A percentile compares a stretch with the other conserved stretches of the same genome.
phyloP scores from a whole-genome alignment of 2,113 vertebrate genomes.

The Sprattus sprattus region DNA sequence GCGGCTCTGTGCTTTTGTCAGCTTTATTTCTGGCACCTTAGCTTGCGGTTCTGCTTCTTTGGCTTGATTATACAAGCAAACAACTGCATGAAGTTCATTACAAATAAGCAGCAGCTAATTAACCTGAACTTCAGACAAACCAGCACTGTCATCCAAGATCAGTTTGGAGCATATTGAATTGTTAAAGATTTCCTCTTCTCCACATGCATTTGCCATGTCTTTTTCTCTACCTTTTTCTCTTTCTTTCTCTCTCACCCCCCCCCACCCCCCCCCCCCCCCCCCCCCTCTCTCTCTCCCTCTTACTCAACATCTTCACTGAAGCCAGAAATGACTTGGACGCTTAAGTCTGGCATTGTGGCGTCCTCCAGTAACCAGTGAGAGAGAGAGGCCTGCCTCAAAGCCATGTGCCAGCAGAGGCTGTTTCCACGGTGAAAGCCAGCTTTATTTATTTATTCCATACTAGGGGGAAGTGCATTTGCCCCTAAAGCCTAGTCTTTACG shows the following conservation, averaged over 20 bases:
- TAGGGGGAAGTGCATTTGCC: neutral
- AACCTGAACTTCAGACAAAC: constrained; percentile 96
- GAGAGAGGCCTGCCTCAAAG: constrained; percentile 71
- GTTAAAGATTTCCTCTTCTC: constrained; percentile 80
- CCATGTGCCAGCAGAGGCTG: constrained; percentile 73
- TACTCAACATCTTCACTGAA: constrained; percentile 80
- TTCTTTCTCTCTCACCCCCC: constrained; percentile 42
- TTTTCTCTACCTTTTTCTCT: constrained; percentile 15
- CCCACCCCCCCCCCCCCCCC: neutral
- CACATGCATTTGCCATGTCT: constrained; percentile 55
- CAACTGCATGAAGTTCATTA: constrained; percentile 99
- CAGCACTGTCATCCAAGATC: constrained; percentile 90
- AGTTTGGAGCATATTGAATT: constrained; percentile 89
- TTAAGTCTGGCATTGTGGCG: constrained; percentile 73
- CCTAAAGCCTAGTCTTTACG: neutral
- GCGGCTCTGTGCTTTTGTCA: constrained; percentile 95
- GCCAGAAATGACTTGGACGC: constrained; percentile 75
- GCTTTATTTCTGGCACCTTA: constrained; percentile 99
- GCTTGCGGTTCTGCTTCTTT: constrained; percentile 99
- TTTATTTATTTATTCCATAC: constrained; percentile 8
- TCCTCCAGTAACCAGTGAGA: neutral
- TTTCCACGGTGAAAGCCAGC: neutral
- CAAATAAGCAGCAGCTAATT: constrained; percentile 99
- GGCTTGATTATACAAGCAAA: constrained; percentile 99
- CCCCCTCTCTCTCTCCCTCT: constrained; percentile 27